Evolutionary conservation across 2,797 vertebrate genomes (phyloP), one percentile per base, ranked within the genome.

Genomic region (Eulemur albifrons): DNA sequence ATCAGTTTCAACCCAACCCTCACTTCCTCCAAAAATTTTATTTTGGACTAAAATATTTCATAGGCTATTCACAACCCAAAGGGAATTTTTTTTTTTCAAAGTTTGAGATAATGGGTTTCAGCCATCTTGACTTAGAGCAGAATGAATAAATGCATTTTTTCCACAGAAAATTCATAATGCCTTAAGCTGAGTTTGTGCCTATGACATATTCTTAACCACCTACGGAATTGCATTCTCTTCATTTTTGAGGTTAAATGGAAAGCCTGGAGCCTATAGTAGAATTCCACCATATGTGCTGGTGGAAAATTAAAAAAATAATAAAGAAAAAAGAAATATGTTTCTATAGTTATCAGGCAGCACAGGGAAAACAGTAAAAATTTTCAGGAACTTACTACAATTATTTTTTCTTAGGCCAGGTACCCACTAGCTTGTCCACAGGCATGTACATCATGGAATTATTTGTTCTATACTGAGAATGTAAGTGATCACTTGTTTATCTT

Each of bases 101-200:
- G 48, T 96, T 97, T 97, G 87, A 97, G 95, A 97, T 97, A 98
- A 97, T 97, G 87, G 84, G 52, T 96, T 97, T 97, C 95, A 97
- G 95, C 95, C 96, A 97, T 97, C 93, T 96, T 97, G 96, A 97
- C 97, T 98, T 97, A 93, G 83, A 98, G 90, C 95, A 97, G 94
- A 97, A 97, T 97, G 96, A 98, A 98, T 97, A 98, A 97, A 97
- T 97, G 91, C 72, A 97, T 98, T 97, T 98, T 97, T 86, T 97
- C 97, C 73, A 97, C 88, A 84, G 94, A 98, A 98, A 97, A 97
- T 97, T 97, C 91, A 87, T 97, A 97, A 97, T 97, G 97, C 97
- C 96, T 94, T 96, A 97, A 98, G 96, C 95, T 97, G 97, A 95
- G 95, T 97, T 97, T 98, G 86, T 97, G 97, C 96, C 83, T 97